These are phyloP conservation scores for Sebastes hubbsi DNA, from an alignment of 2,797 vertebrate species.

Conservation along the genomic window DNA sequence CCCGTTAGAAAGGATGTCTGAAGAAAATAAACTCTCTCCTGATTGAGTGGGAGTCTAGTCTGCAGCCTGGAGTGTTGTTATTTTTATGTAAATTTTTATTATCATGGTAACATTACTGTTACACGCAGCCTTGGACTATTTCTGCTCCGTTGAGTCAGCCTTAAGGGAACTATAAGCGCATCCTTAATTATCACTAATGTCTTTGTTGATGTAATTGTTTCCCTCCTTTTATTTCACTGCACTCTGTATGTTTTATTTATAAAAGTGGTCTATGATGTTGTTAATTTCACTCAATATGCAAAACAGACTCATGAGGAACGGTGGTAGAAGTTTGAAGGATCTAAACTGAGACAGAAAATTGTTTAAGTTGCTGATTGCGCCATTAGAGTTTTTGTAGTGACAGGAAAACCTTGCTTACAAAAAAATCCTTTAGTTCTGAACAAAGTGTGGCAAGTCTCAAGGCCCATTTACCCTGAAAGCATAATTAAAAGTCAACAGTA, in stretches of 20 bases:
- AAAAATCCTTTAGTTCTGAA: slow-evolving; percentile 27
- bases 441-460: slow-evolving; percentile 38
- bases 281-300: slow-evolving; percentile 19
- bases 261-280: background rate
- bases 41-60: background rate
- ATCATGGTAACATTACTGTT: slow-evolving; percentile 20
- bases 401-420: slow-evolving; percentile 11
- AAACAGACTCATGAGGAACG: background rate
- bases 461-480: slow-evolving; percentile 49
- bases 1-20: background rate
- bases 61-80: slow-evolving; percentile 4
- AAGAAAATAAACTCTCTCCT: background rate
- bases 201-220: slow-evolving; percentile 46
- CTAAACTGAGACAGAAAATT: slow-evolving; percentile 22
- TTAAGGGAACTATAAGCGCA: slow-evolving; percentile 23
- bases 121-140: background rate
- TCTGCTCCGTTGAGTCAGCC: slow-evolving; percentile 15
- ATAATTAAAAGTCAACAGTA: slow-evolving; percentile 50
- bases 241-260: slow-evolving; percentile 41
- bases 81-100: slow-evolving; percentile 22
- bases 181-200: slow-evolving; percentile 54
- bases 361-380: slow-evolving; percentile 3
- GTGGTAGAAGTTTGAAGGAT: background rate
- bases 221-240: slow-evolving; percentile 28
- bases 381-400: slow-evolving; percentile 32